Base-by-base conservation (phyloP, 2,888 invertebrate species). In the Ectobius pallidus region DNA sequence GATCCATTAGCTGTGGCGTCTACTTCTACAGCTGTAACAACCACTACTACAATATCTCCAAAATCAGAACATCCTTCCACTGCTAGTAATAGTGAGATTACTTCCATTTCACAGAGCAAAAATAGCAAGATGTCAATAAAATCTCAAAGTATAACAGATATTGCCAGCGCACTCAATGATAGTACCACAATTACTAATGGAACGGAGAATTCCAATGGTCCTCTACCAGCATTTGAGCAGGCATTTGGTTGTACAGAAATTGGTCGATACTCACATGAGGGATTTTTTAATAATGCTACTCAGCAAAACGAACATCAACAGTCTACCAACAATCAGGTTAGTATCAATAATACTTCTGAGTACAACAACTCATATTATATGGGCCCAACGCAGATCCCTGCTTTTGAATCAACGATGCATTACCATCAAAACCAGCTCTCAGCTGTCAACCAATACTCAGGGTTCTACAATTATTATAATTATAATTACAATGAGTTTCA, bases 171-270 rank as follows among this genome's bases (percentile, higher is more conserved):
- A 22, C 7, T 44, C n/a, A 58, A 20, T 34, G 25, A 39, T 18
- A 58, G 20, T 69, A 32, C 69, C 22, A 58, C 34, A 16, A 25
- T 18, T 52, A 14, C 52, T 14, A 30, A n/a, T 49, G 68, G 30
- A 25, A 20, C 42, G 6, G 42, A 70, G 14, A 42, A 39, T 14
- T 16, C 42, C 9, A 65, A 22, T 16, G 44, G 44, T 18, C 91
- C 92, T 6, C 82, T 93, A 73, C 93, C 93, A 6, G 93, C 92
- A 61, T 94, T 94, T 80, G 92, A 93, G 81, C 93, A 93, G 83
- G 93, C 94, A 0, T 94, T 94, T 81, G 94, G 94, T 30, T 92
- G 93, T 32, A 94, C 94, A 27, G 94, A 93, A 83, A 91, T 94
- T 76, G 94, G 94, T n/a, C 89, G 92, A 76, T 94, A 93, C 78